Base-by-base conservation (phyloP, 2,888 invertebrate genomes). In the Elysia crispata region DNA sequence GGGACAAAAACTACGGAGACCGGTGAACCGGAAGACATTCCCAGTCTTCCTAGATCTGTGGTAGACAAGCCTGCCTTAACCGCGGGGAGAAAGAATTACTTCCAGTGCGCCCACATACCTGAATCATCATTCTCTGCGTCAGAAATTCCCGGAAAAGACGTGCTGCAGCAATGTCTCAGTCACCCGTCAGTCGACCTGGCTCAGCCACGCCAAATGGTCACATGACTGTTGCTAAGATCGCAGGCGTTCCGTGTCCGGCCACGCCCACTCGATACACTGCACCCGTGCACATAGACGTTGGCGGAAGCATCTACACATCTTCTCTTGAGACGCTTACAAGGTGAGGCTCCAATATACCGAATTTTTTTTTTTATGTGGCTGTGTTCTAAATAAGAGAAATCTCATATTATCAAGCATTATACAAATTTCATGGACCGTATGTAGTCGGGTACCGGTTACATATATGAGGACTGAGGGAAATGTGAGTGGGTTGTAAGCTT, bases 271-370 rank as follows among this genome's bases (percentile, higher is more conserved):
- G 96, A 82, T 97, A 96, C 92, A 97, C 97, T 79, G 98, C 98
- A 1, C 98, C 98, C 0, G 98, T 98, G 0, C 98, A 98, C 92
- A 98, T 98, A 86, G 98, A 98, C 92, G 98, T 98, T 76, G 98
- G 98, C 8, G 98, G 98, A 54, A 97, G 97, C 78, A 98, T 98
- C 88, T 98, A 98, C 93, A 98, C 98, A 0, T 98, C 98, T 6
- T 97, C 98, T 0, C 93, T 98, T 91, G 97, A 98, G 93, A 98
- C 98, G 8, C 94, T 98, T 62, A 98, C 98, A 84, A 95, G 95
- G 97, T 97, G 93, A 95, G 95, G 94, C 13, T 8, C 11, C 13
- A 15, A 6, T 11, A 41, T 41, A 41, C 41, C 11, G 3, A 41
- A 41, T 3, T 11, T 41, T 41, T n/a, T n/a, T n/a, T n/a, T n/a